Base-by-base conservation (phyloP, 2,797 vertebrate genomes). In the Cirrhinus mrigala region DNA sequence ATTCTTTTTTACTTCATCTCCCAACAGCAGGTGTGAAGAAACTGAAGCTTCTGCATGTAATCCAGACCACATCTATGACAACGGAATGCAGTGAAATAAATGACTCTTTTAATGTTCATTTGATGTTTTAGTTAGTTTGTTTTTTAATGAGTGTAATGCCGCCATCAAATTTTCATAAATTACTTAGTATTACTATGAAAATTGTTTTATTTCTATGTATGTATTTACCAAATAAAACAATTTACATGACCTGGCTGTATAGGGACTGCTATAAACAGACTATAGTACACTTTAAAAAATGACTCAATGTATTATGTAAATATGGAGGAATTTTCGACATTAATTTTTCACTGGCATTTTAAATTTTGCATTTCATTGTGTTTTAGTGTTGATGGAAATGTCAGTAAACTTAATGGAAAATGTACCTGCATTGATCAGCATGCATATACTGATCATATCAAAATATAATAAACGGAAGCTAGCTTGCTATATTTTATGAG, bases 21-120 rank as follows among this genome's bases (percentile, higher is more conserved):
- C 27, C 78, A 52, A 80, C 60, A 80, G 78, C 14, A 66, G 44
- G 10, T 33, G 24, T 64, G 18, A 66, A 66, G 18, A 80, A 80
- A 69, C 27, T 16, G 48, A 54, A 69, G 29, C 4, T 69, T 7
- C 46, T 52, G 62, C 16, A 37, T 52, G 18, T 14, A 52, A 20
- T 52, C 37, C 33, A 40, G 68, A 40, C 33, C 0, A 40, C 33
- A 40, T 70, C 18, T 40, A 69, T 44, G 68, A 22, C 11, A 20
- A 69, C 6, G 18, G 62, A 66, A 9, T 29, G 27, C 27, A 33
- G 27, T 69, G 33, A 40, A 69, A 40, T 69, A 20, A 40, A 37
- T 68, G 2, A 68, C 3, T 20, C 8, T 40, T 69, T 12, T 6
- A 11, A 15, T 44, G 4, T 11, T 24, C n/a, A 3, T 60, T 60